phyloP scores from a whole-genome alignment of 2,113 vertebrate genomes.

The Gracilinanus agilis region DNA sequence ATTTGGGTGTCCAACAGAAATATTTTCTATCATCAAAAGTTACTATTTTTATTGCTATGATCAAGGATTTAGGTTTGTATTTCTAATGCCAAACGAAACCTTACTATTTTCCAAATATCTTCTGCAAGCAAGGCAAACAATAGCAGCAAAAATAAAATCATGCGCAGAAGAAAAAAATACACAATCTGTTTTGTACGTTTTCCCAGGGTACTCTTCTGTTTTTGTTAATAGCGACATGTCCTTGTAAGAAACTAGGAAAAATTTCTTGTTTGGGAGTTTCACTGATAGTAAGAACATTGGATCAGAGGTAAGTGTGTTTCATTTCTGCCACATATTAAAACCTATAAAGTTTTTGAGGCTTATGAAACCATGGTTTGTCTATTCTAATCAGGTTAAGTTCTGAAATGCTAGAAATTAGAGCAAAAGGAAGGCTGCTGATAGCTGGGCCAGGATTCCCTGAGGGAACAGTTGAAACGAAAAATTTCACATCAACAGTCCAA shows the following conservation, averaged over 20 bases:
- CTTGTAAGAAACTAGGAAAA: slow-evolving; percentile 35
- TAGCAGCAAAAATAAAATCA: not conserved
- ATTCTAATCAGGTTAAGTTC: slow-evolving; percentile 54
- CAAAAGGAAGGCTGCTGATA: not conserved
- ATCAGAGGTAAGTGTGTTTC: slow-evolving; percentile 22
- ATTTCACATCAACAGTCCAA: slow-evolving; percentile 59
- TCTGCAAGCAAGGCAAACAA: slow-evolving; percentile 26
- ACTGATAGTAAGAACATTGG: slow-evolving; percentile 11
- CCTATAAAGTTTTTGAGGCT: not conserved
- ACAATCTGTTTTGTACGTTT: slow-evolving; percentile 52
- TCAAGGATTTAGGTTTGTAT: not conserved
- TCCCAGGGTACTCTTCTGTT: slow-evolving; percentile 23
- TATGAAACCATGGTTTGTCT: slow-evolving; percentile 15
- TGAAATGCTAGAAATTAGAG: slow-evolving; percentile 35
- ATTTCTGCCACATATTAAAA: slow-evolving; percentile 49
- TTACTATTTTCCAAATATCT: not conserved
- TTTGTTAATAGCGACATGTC: slow-evolving; percentile 36
- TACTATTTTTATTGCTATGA: not conserved
- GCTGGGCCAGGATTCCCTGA: slow-evolving; percentile 24
- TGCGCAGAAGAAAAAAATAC: not conserved
- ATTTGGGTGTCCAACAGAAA: not conserved
- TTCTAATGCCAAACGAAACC: not conserved
- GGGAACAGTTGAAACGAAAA: slow-evolving; percentile 58
- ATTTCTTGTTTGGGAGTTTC: not conserved
- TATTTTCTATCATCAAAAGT: not conserved